Percentiles rank a stretch among this genome's conserved stretches.
Evolutionary conservation across 2,888 invertebrate species (phyloP).

Genomic region (Dione vanillae): DNA sequence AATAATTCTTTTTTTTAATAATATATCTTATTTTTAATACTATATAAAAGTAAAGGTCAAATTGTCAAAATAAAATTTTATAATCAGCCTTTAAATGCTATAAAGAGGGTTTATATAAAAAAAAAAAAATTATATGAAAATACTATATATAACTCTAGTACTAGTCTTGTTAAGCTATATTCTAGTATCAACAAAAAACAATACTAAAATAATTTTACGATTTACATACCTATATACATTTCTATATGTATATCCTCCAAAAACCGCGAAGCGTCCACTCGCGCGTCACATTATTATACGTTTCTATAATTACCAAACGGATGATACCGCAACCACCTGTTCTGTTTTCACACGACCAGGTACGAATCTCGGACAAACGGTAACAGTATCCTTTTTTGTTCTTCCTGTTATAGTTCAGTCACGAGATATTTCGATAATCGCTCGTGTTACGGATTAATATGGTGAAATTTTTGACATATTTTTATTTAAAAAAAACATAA

Average conservation of each 20-base stretch:
- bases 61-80: no score
- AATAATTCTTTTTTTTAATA: no score
- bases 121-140: no score
- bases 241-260: constrained; percentile 33
- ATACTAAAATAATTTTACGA: constrained; percentile 31
- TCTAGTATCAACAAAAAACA: constrained; percentile 32
- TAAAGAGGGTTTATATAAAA: no score
- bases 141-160: no score
- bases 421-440: constrained; percentile 20
- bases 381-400: constrained; percentile 76
- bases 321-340: constrained; percentile 74
- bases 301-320: constrained; percentile 74
- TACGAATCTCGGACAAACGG: constrained; percentile 67
- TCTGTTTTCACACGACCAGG: constrained; percentile 82
- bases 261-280: constrained; percentile 61
- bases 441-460: constrained; percentile 8
- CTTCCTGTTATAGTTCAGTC: constrained; percentile 43
- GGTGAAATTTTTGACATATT: constrained; percentile 13
- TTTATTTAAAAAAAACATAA: no score
- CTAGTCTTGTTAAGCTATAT: no score
- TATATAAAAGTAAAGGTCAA: no score
- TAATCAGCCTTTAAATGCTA: no score
- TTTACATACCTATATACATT: constrained; percentile 13
- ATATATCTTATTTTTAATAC: no score
- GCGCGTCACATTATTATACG: constrained; percentile 77